These are phyloP conservation scores for Trachelus tabidus DNA, from an alignment of 2,888 invertebrate species.

Conservation along the genomic window DNA sequence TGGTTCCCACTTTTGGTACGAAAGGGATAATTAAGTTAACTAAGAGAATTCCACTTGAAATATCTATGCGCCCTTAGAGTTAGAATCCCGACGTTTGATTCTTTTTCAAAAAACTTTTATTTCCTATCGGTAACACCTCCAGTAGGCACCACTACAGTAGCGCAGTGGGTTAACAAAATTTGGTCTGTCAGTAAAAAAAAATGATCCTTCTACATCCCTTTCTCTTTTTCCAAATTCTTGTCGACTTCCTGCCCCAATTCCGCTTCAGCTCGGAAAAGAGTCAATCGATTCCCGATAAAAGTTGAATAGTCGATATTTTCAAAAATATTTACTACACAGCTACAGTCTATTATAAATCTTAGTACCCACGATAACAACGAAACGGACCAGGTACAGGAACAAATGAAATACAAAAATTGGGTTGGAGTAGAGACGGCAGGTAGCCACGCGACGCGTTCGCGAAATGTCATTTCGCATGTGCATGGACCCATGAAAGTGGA, in stretches of 20 bases:
- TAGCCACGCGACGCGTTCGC: background rate
- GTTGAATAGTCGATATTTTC: too few relatives aligned
- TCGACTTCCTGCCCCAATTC: too few relatives aligned
- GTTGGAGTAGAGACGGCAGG: background rate
- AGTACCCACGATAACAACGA: background rate
- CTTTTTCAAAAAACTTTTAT: background rate
- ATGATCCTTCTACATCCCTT: too few relatives aligned
- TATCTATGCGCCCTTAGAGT: background rate
- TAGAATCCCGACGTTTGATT: background rate
- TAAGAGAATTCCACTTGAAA: background rate
- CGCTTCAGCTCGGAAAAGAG: too few relatives aligned
- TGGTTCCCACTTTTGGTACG: slow-evolving; percentile 3
- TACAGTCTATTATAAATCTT: background rate
- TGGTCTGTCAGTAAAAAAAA: too few relatives aligned
- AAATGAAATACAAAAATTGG: too few relatives aligned
- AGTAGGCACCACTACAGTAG: too few relatives aligned
- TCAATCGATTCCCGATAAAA: too few relatives aligned
- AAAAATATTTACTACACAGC: too few relatives aligned
- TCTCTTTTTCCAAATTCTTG: too few relatives aligned
- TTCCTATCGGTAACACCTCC: too few relatives aligned
- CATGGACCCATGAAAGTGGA: slow-evolving; percentile 45
- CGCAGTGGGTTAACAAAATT: too few relatives aligned
- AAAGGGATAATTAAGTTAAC: slow-evolving; percentile 24
- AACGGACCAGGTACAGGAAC: background rate
- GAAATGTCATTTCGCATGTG: slow-evolving; percentile 25